phyloP scores from a whole-genome alignment of 2,888 invertebrate species.

The Alsophila aescularia region DNA sequence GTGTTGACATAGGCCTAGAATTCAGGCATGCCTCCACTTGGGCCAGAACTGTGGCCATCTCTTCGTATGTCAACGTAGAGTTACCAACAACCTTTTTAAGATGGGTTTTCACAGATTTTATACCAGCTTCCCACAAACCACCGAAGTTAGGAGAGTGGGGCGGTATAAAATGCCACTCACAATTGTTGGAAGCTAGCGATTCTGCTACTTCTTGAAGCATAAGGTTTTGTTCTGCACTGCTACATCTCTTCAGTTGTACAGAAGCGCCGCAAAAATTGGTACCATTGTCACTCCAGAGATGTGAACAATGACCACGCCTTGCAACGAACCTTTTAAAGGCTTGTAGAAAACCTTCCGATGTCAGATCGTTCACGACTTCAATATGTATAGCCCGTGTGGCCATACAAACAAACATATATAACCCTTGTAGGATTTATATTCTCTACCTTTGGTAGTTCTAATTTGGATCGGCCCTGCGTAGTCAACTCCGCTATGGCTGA shows the following conservation, averaged over 20 bases:
- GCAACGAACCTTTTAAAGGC: conserved; percentile 25
- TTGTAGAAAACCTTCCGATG: conserved; percentile 36
- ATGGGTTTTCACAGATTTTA: no score
- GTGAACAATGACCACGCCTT: conserved; percentile 24
- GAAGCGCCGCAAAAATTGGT: not conserved
- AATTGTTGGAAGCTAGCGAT: conserved; percentile 22
- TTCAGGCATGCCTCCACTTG: no score
- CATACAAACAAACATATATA: conserved; percentile 36
- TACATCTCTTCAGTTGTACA: no score
- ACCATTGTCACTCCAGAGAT: conserved; percentile 35
- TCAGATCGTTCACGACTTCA: conserved; percentile 40
- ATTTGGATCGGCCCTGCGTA: conserved; percentile 20
- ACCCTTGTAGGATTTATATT: not conserved
- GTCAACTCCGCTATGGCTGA: conserved; percentile 15
- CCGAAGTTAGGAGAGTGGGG: no score
- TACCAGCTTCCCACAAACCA: no score
- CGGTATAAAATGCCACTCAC: no score
- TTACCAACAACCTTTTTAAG: no score
- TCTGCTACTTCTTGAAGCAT: no score
- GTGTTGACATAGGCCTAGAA: no score
- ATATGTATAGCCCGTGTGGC: conserved; percentile 39
- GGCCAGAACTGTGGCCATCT: no score
- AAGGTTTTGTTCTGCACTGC: no score
- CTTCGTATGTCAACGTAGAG: no score
- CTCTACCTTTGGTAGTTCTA: conserved; percentile 9